Percentiles rank a stretch among this genome's conserved stretches.
phyloP scores from a whole-genome alignment of 23 tunicate genomes.

The Oikopleura dioica region DNA sequence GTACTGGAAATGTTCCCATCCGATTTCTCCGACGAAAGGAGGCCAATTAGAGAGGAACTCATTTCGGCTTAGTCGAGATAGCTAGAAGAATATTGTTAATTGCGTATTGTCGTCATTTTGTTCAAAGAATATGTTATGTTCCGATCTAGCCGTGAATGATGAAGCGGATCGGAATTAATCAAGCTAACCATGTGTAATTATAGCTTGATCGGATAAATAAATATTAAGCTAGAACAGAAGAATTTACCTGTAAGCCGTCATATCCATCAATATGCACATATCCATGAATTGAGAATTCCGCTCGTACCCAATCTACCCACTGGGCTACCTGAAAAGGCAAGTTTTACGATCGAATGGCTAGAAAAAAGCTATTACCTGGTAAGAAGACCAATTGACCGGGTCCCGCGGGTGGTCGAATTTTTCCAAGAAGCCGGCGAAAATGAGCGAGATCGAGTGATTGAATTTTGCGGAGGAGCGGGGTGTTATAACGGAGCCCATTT shows the following conservation, averaged over 20 bases:
- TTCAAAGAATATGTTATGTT: no score
- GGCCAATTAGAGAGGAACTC: neutral
- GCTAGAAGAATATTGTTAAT: no score
- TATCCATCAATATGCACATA: neutral
- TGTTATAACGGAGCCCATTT: neutral
- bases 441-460: neutral
- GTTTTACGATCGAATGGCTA: neutral
- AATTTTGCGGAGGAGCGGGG: neutral
- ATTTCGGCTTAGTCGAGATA: neutral
- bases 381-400: neutral
- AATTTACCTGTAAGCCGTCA: neutral
- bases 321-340: neutral
- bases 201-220: no score
- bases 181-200: no score
- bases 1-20: neutral
- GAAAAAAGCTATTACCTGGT: neutral
- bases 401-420: neutral
- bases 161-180: no score
- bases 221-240: no score
- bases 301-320: neutral
- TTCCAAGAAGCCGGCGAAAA: neutral
- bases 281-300: neutral
- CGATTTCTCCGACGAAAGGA: neutral
- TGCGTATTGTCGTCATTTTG: no score
- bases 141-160: no score